Conservation (phyloP, 2,113 vertebrate genomes). For the Tricholaema leucomelas region DNA sequence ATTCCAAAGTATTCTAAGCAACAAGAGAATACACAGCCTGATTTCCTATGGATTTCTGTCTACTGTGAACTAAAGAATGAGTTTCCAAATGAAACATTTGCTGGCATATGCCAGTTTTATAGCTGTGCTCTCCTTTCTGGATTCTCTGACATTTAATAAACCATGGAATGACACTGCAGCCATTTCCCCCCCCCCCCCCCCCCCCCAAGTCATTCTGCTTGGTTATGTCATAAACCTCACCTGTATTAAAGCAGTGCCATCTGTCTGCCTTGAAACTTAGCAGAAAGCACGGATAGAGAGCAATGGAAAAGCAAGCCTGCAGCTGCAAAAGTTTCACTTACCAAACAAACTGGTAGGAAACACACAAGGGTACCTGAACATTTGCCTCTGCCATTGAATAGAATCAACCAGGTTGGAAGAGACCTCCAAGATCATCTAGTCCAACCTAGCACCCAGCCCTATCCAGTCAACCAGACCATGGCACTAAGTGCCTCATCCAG, state of each 20-base stretch:
- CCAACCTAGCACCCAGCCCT: too few species aligned
- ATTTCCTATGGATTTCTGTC: not conserved
- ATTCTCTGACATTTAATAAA: not conserved
- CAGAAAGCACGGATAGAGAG: not conserved
- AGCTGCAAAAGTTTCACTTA: not conserved
- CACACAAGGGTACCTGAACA: not conserved
- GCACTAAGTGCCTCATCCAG: too few species aligned
- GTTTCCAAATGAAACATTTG: not conserved
- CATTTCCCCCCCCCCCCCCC: too few species aligned
- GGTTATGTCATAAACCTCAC: not conserved
- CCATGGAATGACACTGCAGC: not conserved
- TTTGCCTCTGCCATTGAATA: not conserved
- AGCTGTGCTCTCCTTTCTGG: not conserved
- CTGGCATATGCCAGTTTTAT: not conserved
- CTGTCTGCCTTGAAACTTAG: not conserved
- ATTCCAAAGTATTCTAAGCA: not conserved
- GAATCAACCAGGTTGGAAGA: too few species aligned
- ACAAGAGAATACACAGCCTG: not conserved
- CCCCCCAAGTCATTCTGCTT: not conserved
- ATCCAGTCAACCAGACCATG: too few species aligned
- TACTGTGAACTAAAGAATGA: not conserved
- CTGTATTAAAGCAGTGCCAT: not conserved
- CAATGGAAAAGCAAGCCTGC: not conserved
- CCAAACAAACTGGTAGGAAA: not conserved
- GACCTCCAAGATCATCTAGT: too few species aligned